Evolutionary conservation across 2,797 vertebrate species (phyloP).

Genomic region (Hyperoplus immaculatus): DNA sequence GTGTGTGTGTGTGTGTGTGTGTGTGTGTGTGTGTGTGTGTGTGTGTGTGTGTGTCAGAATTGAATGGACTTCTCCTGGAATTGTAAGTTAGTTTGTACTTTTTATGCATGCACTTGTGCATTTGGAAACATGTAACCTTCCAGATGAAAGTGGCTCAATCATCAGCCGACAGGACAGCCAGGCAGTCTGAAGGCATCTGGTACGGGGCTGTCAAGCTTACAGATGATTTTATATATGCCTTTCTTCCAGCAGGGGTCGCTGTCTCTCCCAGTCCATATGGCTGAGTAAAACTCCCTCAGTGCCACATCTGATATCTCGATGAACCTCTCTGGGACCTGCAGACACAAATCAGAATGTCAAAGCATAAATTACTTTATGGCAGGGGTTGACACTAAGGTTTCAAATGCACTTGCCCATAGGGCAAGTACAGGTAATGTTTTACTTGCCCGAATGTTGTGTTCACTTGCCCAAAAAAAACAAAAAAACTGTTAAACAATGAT

Average conservation of each 20-base stretch:
- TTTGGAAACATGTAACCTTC: slow-evolving; percentile 13
- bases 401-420: no score
- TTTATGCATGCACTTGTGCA: slow-evolving; percentile 44
- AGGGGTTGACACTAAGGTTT: no score
- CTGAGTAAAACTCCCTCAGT: slow-evolving; percentile 87
- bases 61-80: neutral
- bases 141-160: neutral
- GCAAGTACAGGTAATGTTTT: no score
- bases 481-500: no score
- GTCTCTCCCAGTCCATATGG: slow-evolving; percentile 87
- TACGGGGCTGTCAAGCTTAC: slow-evolving; percentile 87
- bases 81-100: slow-evolving; percentile 17
- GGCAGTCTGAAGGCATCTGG: slow-evolving; percentile 88
- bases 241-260: slow-evolving; percentile 91
- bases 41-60: slow-evolving; percentile 1
- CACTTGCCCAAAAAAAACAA: no score
- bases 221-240: slow-evolving; percentile 89
- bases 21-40: slow-evolving; percentile 12
- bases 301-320: slow-evolving; percentile 87
- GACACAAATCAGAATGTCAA: slow-evolving; percentile 5
- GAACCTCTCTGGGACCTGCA: slow-evolving; percentile 86
- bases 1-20: slow-evolving; percentile 3
- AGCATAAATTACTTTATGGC: neutral
- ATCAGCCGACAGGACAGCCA: slow-evolving; percentile 84
- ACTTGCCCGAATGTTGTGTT: no score